These are phyloP conservation scores for Dendrolimus punctatus DNA, from an alignment of 1,140 invertebrate genomes.

Conservation along the genomic window DNA sequence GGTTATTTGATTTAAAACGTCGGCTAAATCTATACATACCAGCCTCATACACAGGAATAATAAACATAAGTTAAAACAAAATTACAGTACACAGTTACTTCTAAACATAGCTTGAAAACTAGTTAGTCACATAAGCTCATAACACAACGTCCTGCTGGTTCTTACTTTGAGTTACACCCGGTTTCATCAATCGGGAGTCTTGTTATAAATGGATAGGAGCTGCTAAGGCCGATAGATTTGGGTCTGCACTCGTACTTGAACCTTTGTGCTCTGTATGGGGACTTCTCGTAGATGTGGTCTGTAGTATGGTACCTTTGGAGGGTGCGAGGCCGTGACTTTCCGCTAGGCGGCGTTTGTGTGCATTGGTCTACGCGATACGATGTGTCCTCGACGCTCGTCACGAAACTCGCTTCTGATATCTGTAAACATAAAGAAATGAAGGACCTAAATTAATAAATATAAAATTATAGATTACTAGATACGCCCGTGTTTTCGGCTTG, in stretches of 20 bases:
- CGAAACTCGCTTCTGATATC: slow-evolving; percentile 62
- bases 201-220: slow-evolving; percentile 44
- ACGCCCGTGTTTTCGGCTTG: too few species aligned
- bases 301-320: slow-evolving; percentile 63
- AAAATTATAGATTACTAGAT: neutral
- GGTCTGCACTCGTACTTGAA: slow-evolving; percentile 34
- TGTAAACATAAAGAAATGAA: slow-evolving; percentile 20
- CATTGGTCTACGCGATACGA: slow-evolving; percentile 47
- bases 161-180: slow-evolving; percentile 49
- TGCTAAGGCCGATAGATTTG: slow-evolving; percentile 46
- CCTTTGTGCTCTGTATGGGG: slow-evolving; percentile 33
- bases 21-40: too few species aligned
- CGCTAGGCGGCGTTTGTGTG: slow-evolving; percentile 58
- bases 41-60: too few species aligned
- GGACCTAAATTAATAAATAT: neutral
- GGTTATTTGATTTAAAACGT: too few species aligned
- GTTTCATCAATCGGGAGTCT: slow-evolving; percentile 58
- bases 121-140: slow-evolving; percentile 15
- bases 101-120: neutral
- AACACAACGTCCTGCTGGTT: slow-evolving; percentile 1
- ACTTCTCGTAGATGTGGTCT: slow-evolving; percentile 52
- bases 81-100: neutral
- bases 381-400: slow-evolving; percentile 55
- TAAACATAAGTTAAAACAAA: too few species aligned
- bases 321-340: slow-evolving; percentile 40